Conservation (phyloP, 2,797 vertebrate genomes). For the Salmo trutta region DNA sequence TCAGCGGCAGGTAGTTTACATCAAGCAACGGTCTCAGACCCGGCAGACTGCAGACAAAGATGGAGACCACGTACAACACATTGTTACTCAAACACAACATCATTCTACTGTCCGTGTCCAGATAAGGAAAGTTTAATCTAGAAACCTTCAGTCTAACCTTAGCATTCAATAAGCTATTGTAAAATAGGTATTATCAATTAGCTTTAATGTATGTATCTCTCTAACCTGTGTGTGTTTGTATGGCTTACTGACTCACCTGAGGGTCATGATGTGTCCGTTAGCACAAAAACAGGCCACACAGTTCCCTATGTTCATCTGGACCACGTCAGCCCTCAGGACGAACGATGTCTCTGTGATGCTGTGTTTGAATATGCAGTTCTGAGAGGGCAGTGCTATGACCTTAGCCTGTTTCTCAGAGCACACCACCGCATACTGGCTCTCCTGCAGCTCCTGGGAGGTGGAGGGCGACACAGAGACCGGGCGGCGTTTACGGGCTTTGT, state of each 20-base stretch:
- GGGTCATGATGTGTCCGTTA: constrained; percentile 99
- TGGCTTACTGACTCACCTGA: constrained; percentile 83
- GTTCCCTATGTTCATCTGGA: constrained; percentile 87
- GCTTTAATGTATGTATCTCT: too few relatives aligned
- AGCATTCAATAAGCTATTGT: neutral
- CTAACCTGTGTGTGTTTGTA: too few relatives aligned
- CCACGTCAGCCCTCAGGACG: constrained; percentile 92
- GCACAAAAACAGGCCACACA: constrained; percentile 97
- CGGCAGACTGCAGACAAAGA: constrained; percentile 82
- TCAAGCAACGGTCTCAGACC: constrained; percentile 95
- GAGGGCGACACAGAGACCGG: constrained; percentile 94
- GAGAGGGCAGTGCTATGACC: constrained; percentile 92
- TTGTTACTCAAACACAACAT: neutral
- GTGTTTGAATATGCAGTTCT: constrained; percentile 94
- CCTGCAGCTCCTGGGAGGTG: constrained; percentile 92
- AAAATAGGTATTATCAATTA: neutral
- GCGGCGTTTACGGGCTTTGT: constrained; percentile 80
- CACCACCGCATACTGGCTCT: constrained; percentile 95
- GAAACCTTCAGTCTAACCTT: neutral
- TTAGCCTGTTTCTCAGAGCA: constrained; percentile 99
- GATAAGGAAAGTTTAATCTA: neutral
- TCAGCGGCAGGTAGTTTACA: constrained; percentile 96
- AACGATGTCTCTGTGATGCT: constrained; percentile 98
- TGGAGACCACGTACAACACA: constrained; percentile 13
- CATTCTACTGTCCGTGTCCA: neutral